These are phyloP conservation scores for Conops quadrifasciatus DNA, from an alignment of 2,888 invertebrate species.

Conservation along the genomic window DNA sequence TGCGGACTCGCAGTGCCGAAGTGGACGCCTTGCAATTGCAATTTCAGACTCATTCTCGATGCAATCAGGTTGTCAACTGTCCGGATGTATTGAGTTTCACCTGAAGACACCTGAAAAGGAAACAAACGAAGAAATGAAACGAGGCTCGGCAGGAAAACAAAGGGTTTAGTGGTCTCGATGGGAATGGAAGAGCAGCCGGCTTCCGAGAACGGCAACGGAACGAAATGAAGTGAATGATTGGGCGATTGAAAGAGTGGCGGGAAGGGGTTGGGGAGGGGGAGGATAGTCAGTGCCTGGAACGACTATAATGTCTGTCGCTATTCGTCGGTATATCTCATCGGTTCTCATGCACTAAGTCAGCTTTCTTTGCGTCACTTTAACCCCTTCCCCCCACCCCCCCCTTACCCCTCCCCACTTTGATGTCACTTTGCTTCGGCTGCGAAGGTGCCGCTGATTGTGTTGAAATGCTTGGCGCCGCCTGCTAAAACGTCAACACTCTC, in stretches of 20 bases:
- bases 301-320: background rate
- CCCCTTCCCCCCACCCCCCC: no score
- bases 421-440: background rate
- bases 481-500: background rate
- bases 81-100: slow-evolving; percentile 62
- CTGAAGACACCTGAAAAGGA: slow-evolving; percentile 57
- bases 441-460: slow-evolving; percentile 1
- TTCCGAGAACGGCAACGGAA: background rate
- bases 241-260: background rate
- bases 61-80: slow-evolving; percentile 63
- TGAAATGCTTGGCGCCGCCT: background rate
- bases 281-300: background rate
- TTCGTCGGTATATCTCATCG: background rate
- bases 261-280: background rate
- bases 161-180: background rate
- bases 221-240: background rate
- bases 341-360: background rate
- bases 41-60: slow-evolving; percentile 61
- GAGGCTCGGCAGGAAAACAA: background rate
- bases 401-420: no score
- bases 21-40: slow-evolving; percentile 64
- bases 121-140: background rate
- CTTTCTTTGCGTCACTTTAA: background rate
- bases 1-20: slow-evolving; percentile 51
- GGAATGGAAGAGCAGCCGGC: background rate